These are phyloP conservation scores for Phocides pigmalion DNA, from an alignment of 1,140 invertebrate species.

Conservation along the genomic window DNA sequence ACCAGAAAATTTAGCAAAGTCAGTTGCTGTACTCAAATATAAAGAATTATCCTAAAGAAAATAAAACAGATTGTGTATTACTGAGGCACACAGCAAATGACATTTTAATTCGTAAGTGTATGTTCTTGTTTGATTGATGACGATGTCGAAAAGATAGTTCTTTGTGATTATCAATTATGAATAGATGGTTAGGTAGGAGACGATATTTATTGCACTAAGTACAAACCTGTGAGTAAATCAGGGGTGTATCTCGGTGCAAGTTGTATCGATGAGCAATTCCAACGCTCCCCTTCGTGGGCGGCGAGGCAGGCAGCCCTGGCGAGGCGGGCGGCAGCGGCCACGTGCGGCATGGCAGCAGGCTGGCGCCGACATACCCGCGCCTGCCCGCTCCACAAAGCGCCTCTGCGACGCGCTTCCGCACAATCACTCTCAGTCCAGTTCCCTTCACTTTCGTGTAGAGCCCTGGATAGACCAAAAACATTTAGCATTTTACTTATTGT, in stretches of 20 bases:
- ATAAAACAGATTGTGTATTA: no score
- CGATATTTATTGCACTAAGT: no score
- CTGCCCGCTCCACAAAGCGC: conserved; percentile 86
- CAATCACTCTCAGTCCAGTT: conserved; percentile 80
- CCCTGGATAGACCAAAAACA: conserved; percentile 44
- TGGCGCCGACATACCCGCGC: conserved; percentile 86
- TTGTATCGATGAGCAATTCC: conserved; percentile 93
- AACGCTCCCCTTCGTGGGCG: conserved; percentile 89
- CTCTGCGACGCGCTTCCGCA: conserved; percentile 80
- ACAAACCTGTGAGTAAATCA: conserved; percentile 90
- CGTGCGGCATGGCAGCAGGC: conserved; percentile 89
- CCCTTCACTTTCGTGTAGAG: conserved; percentile 68
- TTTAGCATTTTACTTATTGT: neutral
- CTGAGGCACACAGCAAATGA: no score
- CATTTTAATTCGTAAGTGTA: no score
- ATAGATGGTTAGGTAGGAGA: no score
- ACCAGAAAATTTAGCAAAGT: no score
- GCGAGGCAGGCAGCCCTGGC: conserved; percentile 89
- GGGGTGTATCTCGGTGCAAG: conserved; percentile 88
- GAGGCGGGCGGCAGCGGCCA: conserved; percentile 88
- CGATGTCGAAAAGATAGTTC: no score
- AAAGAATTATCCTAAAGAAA: no score
- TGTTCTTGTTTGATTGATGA: no score
- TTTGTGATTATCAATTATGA: no score
- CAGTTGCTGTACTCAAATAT: no score